These are phyloP conservation scores for Musca vetustissima DNA, from an alignment of 1,140 invertebrate species.

Conservation along the genomic window DNA sequence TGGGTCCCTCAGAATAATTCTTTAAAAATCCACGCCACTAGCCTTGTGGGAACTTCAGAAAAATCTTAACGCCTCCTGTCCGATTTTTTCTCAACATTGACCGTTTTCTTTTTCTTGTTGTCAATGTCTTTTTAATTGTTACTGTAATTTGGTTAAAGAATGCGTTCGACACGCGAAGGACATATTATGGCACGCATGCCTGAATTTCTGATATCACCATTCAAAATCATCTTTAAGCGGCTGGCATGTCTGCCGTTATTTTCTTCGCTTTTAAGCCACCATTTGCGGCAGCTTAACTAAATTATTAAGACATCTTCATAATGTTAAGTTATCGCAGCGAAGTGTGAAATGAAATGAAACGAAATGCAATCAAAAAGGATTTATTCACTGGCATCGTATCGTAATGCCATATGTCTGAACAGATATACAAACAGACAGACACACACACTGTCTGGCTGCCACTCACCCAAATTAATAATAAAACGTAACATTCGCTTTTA, in stretches of 20 bases:
- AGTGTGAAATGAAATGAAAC: constrained; percentile 29
- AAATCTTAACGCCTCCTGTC: no score
- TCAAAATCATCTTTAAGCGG: neutral
- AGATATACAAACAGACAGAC: neutral
- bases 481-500: neutral
- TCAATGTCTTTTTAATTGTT: no score
- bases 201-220: neutral
- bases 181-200: constrained; percentile 3
- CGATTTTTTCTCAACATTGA: no score
- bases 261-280: neutral
- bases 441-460: neutral
- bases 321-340: constrained; percentile 28
- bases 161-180: constrained; percentile 15
- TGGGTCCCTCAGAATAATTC: no score
- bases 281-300: constrained; percentile 22
- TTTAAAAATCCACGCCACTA: no score
- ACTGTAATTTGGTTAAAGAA: neutral
- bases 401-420: no score
- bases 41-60: no score
- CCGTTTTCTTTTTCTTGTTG: no score
- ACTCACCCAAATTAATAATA: neutral
- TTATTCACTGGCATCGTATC: constrained; percentile 29
- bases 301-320: constrained; percentile 27
- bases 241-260: neutral
- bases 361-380: constrained; percentile 46